phyloP scores from a whole-genome alignment of 2,888 invertebrate genomes.

The Melangyna quadrimaculata region DNA sequence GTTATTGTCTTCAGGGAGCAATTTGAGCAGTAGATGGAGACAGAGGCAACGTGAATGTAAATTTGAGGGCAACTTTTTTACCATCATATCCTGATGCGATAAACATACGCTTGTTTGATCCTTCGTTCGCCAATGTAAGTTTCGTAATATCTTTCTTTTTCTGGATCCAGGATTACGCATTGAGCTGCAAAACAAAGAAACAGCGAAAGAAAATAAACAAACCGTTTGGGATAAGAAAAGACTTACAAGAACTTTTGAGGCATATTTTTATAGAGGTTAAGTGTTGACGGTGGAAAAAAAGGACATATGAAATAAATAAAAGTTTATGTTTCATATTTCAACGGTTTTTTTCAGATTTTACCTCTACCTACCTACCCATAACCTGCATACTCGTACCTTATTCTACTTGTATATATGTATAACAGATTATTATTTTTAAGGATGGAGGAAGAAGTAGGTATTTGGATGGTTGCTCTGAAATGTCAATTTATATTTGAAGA shows the following conservation, averaged over 20 bases:
- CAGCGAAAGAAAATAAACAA: not conserved
- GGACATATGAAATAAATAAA: constrained; percentile 14
- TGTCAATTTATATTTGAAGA: constrained; percentile 78
- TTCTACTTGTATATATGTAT: not conserved
- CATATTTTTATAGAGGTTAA: not conserved
- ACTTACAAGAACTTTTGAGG: constrained; percentile 3
- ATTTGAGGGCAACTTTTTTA: constrained; percentile 39
- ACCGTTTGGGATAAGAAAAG: not conserved
- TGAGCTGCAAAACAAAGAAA: not conserved
- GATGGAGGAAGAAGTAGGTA: not conserved
- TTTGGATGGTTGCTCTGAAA: constrained; percentile 44
- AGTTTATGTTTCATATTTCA: constrained; percentile 43
- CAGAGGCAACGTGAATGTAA: constrained; percentile 17
- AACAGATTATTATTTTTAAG: constrained; percentile 14
- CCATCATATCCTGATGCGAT: constrained; percentile 7
- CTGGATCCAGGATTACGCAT: constrained; percentile 22
- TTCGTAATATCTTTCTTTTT: not conserved
- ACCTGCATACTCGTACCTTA: not conserved
- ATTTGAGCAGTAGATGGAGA: not conserved
- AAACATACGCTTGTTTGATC: constrained; percentile 22
- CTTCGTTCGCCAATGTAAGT: constrained; percentile 8
- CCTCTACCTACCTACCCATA: no score
- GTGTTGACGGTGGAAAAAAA: constrained; percentile 6
- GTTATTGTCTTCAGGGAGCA: constrained; percentile 15
- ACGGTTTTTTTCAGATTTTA: constrained; percentile 30